Evolutionary conservation across 2,113 vertebrate species (phyloP), one percentile per base, ranked within the genome.

Genomic region (Phylloscopus whistleri): DNA sequence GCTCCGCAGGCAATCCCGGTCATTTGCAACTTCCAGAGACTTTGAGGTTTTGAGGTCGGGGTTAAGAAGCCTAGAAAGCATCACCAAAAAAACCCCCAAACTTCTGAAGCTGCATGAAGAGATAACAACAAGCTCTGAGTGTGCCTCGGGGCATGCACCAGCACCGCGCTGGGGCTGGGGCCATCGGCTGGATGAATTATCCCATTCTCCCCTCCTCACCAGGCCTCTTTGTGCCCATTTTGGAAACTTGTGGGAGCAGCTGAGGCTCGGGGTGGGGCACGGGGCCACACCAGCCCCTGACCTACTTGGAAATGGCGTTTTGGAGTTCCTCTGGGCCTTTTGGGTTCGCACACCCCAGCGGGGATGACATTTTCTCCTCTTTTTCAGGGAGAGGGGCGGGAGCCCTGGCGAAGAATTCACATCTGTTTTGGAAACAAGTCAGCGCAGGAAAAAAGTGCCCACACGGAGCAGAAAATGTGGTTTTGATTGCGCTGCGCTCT

Each of bases 381-480:
- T 76, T 19, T 41, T 7, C 14, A 44, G 89, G 89, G 62, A 82
- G 83, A 92, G 58, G 90, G 92, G 70, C 4, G 64, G 95, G 87
- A 93, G 89, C 78, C 49, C 76, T 94, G 1, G 2, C 16, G 56
- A 74, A 94, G 94, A 95, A 95, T 94, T 79, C 95, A 93, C 94
- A 94, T 97, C 96, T 95, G 97, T 93, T 95, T 95, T 93, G 92
- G 93, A 95, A 97, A 95, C 93, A 85, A 97, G 91, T 93, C 94
- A 86, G 82, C 0, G 23, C 87, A 96, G 91, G 84, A 89, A 92
- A 37, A 37, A 94, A 88, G 87, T 95, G 84, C 94, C 95, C 96
- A 88, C 92, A 92, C 17, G 94, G 91, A 90, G 91, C 72, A 92
- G 83, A 91, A 91, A 96, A 97, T 96, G 94, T 97, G 97, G 94